Base-by-base conservation (phyloP, 2,888 invertebrate genomes). In the Sesia apiformis region DNA sequence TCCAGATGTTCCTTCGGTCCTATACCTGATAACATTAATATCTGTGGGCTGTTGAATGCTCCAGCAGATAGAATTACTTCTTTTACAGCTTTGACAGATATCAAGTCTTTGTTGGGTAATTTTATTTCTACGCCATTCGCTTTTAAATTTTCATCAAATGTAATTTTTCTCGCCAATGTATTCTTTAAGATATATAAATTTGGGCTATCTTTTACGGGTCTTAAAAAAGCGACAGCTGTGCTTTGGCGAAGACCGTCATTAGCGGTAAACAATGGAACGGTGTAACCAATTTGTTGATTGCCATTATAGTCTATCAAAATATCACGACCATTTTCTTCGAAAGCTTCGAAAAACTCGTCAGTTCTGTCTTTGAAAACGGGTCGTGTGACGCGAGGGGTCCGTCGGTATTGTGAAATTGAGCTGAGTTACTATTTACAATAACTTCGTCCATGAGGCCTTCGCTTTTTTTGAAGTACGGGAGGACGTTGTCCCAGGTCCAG, bases 401-500 rank as follows among this genome's bases (percentile, higher is more conserved):
- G 92, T 69, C 7, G 4, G 54, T 53, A 3, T 42, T 55, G 23
- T 56, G 58, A 23, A 58, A 41, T 2, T 40, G 8, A 41, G 52
- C 58, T 4, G 53, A 49, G n/a, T 42, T 53, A 5, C 53, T 43
- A 6, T 40, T 41, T 23, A 58, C 38, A 7, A 58, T 54, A 8
- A 51, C 53, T 6, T 39, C 38, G n/a, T 38, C 51, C 38, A 51
- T 51, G 39, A 56, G 42, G 4, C 53, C 38, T 42, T 58, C 58
- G 4, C 58, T 58, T 23, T 58, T 58, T 5, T 54, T 56, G 40
- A 55, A 58, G 49, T 58, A 58, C 40, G 52, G 7, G 1, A 53
- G 52, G 23, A 92, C 86, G 41, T 84, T 86, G 0, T 90, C 76
- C 70, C 90, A 93, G 52, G 90, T 78, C 94, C 94, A 94, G 41